A percentile compares a stretch with the other conserved stretches of the same genome.
Evolutionary conservation across 1,140 invertebrate genomes (phyloP).

Genomic region (Tetragnatha versicolor): DNA sequence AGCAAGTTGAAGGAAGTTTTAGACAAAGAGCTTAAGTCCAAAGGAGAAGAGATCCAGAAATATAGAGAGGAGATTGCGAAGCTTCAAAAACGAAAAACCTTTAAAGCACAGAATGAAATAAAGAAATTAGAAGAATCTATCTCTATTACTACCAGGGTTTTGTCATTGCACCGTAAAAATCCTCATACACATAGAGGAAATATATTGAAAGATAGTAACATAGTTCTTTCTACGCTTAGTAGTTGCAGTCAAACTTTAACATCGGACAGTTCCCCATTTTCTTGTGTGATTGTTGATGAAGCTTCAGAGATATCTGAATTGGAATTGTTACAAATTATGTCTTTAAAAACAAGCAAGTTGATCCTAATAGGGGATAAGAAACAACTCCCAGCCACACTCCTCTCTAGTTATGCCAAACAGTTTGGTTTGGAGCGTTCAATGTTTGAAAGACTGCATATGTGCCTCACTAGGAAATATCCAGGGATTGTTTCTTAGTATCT

Average conservation of each 20-base stretch:
- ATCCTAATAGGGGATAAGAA: conserved; percentile 88
- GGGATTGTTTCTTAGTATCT: conserved; percentile 59
- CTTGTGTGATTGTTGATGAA: conserved; percentile 89
- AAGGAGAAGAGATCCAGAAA: conserved; percentile 36
- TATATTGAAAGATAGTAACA: conserved; percentile 69
- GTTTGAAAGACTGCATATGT: conserved; percentile 65
- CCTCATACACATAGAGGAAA: conserved; percentile 8
- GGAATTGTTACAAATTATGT: conserved; percentile 80
- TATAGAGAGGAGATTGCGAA: conserved; percentile 42
- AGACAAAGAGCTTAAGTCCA: conserved; percentile 11
- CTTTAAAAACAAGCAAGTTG: conserved; percentile 74
- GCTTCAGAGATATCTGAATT: conserved; percentile 88
- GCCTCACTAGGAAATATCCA: conserved; percentile 22
- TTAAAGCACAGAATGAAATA: neutral
- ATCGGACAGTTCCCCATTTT: conserved; percentile 69
- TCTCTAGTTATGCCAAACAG: conserved; percentile 71
- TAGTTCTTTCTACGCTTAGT: conserved; percentile 74
- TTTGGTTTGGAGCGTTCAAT: conserved; percentile 61
- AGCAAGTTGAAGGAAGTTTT: conserved; percentile 63
- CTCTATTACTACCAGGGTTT: neutral
- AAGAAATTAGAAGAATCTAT: conserved; percentile 58
- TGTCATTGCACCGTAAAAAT: neutral
- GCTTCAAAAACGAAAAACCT: conserved; percentile 11
- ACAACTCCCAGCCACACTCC: conserved; percentile 83
- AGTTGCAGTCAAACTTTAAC: conserved; percentile 67